Evolutionary conservation across 2,888 invertebrate species (phyloP).

Genomic region (Metalampra italica): DNA sequence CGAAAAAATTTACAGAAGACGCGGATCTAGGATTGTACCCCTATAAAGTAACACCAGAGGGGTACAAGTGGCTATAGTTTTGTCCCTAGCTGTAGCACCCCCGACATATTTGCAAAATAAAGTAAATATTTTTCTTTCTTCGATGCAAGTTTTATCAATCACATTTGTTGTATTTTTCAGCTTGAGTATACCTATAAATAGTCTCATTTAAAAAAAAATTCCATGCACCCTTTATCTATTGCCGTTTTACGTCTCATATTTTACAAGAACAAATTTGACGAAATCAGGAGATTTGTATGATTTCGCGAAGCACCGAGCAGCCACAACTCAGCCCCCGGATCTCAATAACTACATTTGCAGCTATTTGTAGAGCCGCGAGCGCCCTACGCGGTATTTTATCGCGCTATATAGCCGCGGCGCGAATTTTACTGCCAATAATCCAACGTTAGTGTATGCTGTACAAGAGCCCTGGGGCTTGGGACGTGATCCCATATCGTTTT

Average conservation of each 20-base stretch:
- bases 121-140: no score
- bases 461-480: not conserved
- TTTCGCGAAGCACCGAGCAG: constrained; percentile 34
- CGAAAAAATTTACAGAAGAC: no score
- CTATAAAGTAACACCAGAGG: no score
- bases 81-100: no score
- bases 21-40: no score
- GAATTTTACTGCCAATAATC: constrained; percentile 27
- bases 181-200: no score
- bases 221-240: not conserved
- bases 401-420: constrained; percentile 13
- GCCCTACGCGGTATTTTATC: constrained; percentile 7
- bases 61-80: no score
- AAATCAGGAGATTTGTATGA: constrained; percentile 34
- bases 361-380: constrained; percentile 36
- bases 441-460: constrained; percentile 1
- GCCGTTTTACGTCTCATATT: not conserved
- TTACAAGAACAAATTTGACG: constrained; percentile 21
- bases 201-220: no score
- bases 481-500: constrained; percentile 2
- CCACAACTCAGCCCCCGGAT: constrained; percentile 41
- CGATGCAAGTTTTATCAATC: no score
- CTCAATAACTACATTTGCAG: constrained; percentile 45
- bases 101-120: no score
- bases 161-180: no score